phyloP scores from a whole-genome alignment of 1,140 invertebrate species.

The Ceratitis capitata region DNA sequence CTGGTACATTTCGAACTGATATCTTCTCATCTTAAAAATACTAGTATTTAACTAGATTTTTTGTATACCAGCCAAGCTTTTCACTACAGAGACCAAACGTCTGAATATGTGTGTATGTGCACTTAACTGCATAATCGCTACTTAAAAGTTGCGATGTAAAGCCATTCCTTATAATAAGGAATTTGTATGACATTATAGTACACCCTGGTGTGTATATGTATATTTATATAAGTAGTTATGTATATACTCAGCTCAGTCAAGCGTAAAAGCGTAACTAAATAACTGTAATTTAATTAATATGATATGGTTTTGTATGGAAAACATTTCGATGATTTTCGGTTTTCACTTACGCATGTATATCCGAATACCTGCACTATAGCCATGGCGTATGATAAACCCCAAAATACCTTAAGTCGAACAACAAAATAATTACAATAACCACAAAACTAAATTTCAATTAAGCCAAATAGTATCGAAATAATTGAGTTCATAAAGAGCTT shows the following conservation, averaged over 20 bases:
- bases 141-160: neutral
- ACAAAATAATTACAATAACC: slow-evolving; percentile 33
- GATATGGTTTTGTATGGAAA: neutral
- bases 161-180: neutral
- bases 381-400: slow-evolving; percentile 9
- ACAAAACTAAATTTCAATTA: slow-evolving; percentile 37
- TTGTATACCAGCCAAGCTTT: no score
- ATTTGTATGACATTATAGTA: no score
- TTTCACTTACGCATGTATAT: no score
- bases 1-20: no score
- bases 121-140: neutral
- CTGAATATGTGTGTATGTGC: no score
- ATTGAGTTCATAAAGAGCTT: slow-evolving; percentile 6
- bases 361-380: neutral
- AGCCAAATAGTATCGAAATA: slow-evolving; percentile 30
- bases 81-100: no score
- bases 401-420: neutral
- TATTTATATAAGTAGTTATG: neutral
- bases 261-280: slow-evolving; percentile 2
- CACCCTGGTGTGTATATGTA: neutral
- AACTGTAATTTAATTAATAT: slow-evolving; percentile 10
- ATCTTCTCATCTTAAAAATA: no score
- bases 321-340: neutral
- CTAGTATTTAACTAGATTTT: no score
- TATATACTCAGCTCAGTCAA: neutral